phyloP scores from a whole-genome alignment of 1,140 invertebrate species.

The Helicoverpa zea region DNA sequence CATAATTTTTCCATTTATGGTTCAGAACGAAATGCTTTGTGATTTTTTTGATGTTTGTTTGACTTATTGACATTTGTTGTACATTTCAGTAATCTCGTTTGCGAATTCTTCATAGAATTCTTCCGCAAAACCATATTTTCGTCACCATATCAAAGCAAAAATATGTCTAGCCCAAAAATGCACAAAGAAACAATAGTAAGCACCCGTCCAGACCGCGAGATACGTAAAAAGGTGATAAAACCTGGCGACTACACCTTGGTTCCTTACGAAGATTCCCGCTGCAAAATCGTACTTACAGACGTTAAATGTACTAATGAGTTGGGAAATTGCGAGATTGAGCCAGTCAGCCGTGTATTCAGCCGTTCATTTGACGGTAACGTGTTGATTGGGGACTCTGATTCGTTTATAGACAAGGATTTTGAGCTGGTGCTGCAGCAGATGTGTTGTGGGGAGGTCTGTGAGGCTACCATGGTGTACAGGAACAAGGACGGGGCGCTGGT shows the following conservation, averaged over 20 bases:
- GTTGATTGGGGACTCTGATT: conserved; percentile 77
- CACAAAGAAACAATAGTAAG: conserved; percentile 64
- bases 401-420: conserved; percentile 77
- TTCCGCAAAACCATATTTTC: not conserved
- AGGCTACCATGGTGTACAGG: conserved; percentile 68
- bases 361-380: conserved; percentile 73
- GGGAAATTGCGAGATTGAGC: conserved; percentile 68
- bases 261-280: conserved; percentile 81
- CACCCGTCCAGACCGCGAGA: conserved; percentile 77
- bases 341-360: conserved; percentile 71
- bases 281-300: conserved; percentile 68
- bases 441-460: conserved; percentile 73
- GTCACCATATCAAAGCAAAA: not conserved
- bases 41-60: no score
- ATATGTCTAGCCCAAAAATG: conserved; percentile 57
- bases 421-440: conserved; percentile 78
- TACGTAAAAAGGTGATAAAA: conserved; percentile 71
- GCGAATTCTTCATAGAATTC: not conserved
- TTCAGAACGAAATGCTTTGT: no score
- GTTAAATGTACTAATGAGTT: conserved; percentile 62
- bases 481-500: conserved; percentile 63
- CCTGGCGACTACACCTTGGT: conserved; percentile 76
- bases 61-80: no score
- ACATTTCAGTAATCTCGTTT: not conserved
- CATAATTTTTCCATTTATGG: no score